phyloP scores from a whole-genome alignment of 2,797 vertebrate species.

The Sebastes steindachneri region DNA sequence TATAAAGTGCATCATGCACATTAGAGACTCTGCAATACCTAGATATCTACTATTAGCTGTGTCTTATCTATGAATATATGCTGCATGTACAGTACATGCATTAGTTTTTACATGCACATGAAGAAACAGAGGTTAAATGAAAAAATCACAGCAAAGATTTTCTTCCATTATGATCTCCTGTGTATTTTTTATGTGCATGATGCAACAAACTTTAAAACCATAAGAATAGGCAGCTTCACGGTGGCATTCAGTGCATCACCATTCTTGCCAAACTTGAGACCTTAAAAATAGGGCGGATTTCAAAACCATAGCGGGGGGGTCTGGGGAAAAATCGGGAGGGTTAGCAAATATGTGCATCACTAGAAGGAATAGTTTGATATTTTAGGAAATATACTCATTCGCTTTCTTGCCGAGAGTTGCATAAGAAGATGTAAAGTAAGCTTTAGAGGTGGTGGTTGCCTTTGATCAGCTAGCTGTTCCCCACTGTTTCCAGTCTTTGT shows the following conservation, averaged over 20 bases:
- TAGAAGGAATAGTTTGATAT: constrained; percentile 4
- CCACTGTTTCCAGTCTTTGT: background rate
- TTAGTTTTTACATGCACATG: background rate
- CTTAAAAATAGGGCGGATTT: too few relatives aligned
- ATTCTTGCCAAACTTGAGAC: too few relatives aligned
- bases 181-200: background rate
- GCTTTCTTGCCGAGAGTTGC: too few relatives aligned
- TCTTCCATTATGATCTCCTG: background rate
- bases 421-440: background rate
- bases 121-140: background rate
- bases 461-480: background rate
- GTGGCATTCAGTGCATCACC: background rate
- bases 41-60: background rate
- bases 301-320: too few relatives aligned
- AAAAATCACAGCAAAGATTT: background rate
- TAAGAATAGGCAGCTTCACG: background rate
- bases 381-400: background rate
- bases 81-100: background rate
- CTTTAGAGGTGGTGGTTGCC: background rate
- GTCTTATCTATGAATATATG: background rate
- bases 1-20: constrained; percentile 9
- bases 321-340: too few relatives aligned
- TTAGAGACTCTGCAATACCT: constrained; percentile 4
- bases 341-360: too few relatives aligned
- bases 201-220: background rate